These are phyloP conservation scores for Frankliniella fusca DNA, from an alignment of 2,888 invertebrate genomes.

Conservation along the genomic window DNA sequence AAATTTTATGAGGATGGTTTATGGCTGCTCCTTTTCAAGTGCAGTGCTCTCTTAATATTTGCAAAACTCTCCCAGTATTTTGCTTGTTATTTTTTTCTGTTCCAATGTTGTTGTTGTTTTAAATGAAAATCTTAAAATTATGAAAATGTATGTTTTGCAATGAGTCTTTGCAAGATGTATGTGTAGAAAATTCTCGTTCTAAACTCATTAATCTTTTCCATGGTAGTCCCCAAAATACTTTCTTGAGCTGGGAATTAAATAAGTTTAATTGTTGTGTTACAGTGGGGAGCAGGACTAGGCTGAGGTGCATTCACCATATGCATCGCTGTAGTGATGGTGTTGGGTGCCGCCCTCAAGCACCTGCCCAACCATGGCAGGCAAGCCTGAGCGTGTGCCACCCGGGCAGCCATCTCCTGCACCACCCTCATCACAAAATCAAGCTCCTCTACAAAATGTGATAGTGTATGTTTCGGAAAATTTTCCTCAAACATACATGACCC, in stretches of 20 bases:
- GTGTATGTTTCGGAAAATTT: conserved; percentile 35
- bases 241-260: not conserved
- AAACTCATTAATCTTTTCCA: no score
- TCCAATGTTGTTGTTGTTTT: not conserved
- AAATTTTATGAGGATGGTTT: not conserved
- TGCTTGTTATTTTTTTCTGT: not conserved
- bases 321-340: conserved; percentile 33
- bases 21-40: not conserved
- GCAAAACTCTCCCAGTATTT: not conserved
- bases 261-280: not conserved
- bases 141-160: not conserved
- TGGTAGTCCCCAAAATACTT: no score
- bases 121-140: not conserved
- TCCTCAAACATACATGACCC: conserved; percentile 9
- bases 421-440: conserved; percentile 9
- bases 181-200: not conserved
- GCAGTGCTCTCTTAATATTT: not conserved
- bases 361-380: conserved; percentile 35
- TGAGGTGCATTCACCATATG: conserved; percentile 14
- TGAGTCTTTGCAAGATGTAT: not conserved
- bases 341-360: conserved; percentile 28
- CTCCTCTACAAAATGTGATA: conserved; percentile 34
- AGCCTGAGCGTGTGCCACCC: conserved; percentile 35
- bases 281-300: conserved; percentile 18
- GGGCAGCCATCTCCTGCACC: conserved; percentile 31